Evolutionary conservation across 37 sponge, comb jelly and placozoan species (phyloP).

Genomic region (Petrosia ficiformis): DNA sequence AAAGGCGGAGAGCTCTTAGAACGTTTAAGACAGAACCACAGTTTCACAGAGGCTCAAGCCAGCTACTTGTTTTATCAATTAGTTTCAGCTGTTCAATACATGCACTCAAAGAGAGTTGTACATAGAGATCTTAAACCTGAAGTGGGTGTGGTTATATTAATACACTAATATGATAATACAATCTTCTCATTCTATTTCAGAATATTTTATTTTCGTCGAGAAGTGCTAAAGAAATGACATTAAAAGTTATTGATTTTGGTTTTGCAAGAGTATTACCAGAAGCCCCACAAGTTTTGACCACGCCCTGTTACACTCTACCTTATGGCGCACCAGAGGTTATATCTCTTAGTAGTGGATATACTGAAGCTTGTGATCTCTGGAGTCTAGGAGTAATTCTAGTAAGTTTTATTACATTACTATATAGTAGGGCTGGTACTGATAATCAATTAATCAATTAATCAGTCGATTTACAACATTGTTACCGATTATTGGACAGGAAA

Average conservation of each 20-base stretch:
- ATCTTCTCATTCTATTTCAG: conserved; percentile 16
- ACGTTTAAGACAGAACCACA: conserved; percentile 62
- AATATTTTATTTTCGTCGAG: conserved; percentile 74
- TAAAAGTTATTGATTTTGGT: conserved; percentile 93
- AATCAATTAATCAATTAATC: too few species aligned
- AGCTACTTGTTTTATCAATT: conserved; percentile 81
- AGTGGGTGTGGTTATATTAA: conserved; percentile 33
- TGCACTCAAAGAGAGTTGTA: conserved; percentile 87
- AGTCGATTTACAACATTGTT: too few species aligned
- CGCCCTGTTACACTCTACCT: conserved; percentile 91
- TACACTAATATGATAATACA: neutral
- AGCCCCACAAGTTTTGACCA: conserved; percentile 63
- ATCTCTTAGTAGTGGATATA: conserved; percentile 63
- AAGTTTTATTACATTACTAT: neutral
- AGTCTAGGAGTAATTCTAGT: conserved; percentile 97
- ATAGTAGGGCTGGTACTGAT: neutral
- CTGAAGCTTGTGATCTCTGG: conserved; percentile 94
- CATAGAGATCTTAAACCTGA: conserved; percentile 97
- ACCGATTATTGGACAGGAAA: too few species aligned
- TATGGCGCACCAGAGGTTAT: conserved; percentile 96
- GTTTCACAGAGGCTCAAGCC: conserved; percentile 87
- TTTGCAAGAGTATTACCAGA: conserved; percentile 80
- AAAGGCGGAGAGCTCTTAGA: conserved; percentile 90
- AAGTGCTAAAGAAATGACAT: conserved; percentile 16
- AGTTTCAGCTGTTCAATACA: conserved; percentile 76